Evolutionary conservation across 2,888 invertebrate species (phyloP), one percentile per base, ranked within the genome.

Genomic region (Neoitamus cyanurus): DNA sequence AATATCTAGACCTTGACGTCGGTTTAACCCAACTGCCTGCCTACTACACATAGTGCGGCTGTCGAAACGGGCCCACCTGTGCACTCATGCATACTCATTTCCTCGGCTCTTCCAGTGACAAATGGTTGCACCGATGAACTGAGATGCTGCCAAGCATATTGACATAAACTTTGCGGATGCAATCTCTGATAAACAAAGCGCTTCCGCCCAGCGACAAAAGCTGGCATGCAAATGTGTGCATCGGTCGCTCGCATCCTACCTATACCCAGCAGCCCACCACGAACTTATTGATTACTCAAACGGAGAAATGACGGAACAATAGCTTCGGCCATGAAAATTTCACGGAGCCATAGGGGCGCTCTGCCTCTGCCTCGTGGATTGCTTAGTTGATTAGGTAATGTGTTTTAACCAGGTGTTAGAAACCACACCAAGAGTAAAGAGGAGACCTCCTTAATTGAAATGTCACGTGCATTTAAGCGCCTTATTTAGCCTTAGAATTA

Each of bases 161-260:
- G 80, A 36, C 82, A 69, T 58, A 69, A 34, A 69, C 69, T 42
- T 69, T 82, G 69, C 69, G 82, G 69, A 69, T 82, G 82, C 28
- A 68, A 69, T 82, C 68, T 69, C 36, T 36, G 82, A 82, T 82
- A 69, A 82, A 82, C 69, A 82, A 82, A 82, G 82, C 82, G 69
- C 13, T 82, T 82, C 82, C 82, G 69, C 9, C 31, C 36, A 37
- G 37, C 30, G 69, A 82, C 69, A 82, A 69, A 82, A 25, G 69
- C 5, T 9, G 25, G 28, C 37, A 82, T 80, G 80, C 37, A 69
- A 82, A 68, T 36, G 37, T 11, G 68, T 46, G n/a, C n/a, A n/a
- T 15, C 80, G 31, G 36, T n/a, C n/a, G 25, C 7, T 58, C 6
- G 42, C 31, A 30, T 28, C 7, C 15, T n/a, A 2, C 31, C 31